phyloP scores from a whole-genome alignment of 1,140 invertebrate genomes.

The Cotesia chilonis region DNA sequence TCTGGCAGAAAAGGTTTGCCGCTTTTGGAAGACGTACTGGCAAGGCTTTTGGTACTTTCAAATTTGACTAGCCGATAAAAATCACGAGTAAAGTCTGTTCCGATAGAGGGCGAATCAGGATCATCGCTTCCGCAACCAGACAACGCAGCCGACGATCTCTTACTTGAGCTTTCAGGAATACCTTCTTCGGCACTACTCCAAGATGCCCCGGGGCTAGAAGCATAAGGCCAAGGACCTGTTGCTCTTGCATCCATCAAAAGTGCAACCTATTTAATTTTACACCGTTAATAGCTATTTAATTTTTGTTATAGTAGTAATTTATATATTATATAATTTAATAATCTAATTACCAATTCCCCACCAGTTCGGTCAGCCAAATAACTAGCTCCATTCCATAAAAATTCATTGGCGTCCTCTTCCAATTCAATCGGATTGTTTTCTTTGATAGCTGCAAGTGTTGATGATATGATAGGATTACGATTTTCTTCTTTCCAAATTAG shows the following conservation, averaged over 20 bases:
- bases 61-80: conserved; percentile 81
- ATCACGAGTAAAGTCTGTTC: conserved; percentile 81
- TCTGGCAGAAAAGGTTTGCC: conserved; percentile 67
- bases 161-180: conserved; percentile 60
- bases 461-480: conserved; percentile 63
- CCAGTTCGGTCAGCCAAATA: conserved; percentile 68
- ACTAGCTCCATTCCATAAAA: conserved; percentile 75
- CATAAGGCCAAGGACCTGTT: conserved; percentile 57
- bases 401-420: conserved; percentile 78
- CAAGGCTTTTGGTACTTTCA: conserved; percentile 80
- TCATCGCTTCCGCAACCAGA: conserved; percentile 71
- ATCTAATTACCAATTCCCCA: conserved; percentile 61
- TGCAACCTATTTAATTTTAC: conserved; percentile 45
- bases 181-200: conserved; percentile 59
- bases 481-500: conserved; percentile 43
- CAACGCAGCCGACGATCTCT: conserved; percentile 74
- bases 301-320: neutral
- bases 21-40: conserved; percentile 77
- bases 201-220: conserved; percentile 56
- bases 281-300: neutral
- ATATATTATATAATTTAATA: neutral
- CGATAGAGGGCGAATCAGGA: conserved; percentile 72
- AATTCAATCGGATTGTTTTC: conserved; percentile 76
- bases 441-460: conserved; percentile 75
- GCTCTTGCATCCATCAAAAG: conserved; percentile 55